phyloP scores from a whole-genome alignment of 30 jellyfish, hydroid and myxozoan genomes.

The Rhopilema esculentum region DNA sequence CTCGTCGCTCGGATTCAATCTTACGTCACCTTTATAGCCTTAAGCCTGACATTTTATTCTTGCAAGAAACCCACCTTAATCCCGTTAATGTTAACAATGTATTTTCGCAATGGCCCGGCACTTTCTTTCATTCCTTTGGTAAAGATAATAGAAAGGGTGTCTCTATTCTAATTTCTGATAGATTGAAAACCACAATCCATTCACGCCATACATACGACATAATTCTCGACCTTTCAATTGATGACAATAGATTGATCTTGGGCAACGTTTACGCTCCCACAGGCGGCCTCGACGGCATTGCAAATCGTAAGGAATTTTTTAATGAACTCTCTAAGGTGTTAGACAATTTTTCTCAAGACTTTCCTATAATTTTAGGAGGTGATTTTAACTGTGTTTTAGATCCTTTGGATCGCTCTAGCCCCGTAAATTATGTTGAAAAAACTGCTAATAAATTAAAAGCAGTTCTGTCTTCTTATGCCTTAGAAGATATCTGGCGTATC shows the following conservation, averaged over 20 bases:
- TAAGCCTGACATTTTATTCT: conserved; percentile 9
- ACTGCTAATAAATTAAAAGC: background rate
- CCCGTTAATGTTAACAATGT: background rate
- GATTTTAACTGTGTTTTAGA: conserved; percentile 18
- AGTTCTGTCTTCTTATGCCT: background rate
- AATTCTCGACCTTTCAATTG: conserved; percentile 1
- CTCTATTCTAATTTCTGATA: conserved; percentile 23
- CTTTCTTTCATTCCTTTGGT: background rate
- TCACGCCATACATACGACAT: conserved; percentile 10
- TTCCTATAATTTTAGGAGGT: conserved; percentile 21
- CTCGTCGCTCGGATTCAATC: conserved; percentile 5
- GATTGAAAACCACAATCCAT: conserved; percentile 7
- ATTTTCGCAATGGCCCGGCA: conserved; percentile 14
- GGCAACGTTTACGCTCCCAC: conserved; percentile 29
- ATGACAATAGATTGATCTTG: background rate
- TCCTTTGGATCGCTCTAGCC: background rate
- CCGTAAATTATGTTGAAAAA: background rate
- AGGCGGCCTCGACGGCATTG: background rate
- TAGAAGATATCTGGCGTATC: conserved; percentile 27
- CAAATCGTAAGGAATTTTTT: conserved; percentile 8
- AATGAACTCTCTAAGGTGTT: background rate
- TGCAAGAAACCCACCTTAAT: conserved; percentile 35
- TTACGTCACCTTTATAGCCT: background rate
- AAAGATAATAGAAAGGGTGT: conserved; percentile 19
- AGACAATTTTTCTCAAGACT: background rate